Percentiles rank a stretch among this genome's conserved stretches.
Conservation (phyloP, 2,113 vertebrate genomes). For the Channa argus region DNA sequence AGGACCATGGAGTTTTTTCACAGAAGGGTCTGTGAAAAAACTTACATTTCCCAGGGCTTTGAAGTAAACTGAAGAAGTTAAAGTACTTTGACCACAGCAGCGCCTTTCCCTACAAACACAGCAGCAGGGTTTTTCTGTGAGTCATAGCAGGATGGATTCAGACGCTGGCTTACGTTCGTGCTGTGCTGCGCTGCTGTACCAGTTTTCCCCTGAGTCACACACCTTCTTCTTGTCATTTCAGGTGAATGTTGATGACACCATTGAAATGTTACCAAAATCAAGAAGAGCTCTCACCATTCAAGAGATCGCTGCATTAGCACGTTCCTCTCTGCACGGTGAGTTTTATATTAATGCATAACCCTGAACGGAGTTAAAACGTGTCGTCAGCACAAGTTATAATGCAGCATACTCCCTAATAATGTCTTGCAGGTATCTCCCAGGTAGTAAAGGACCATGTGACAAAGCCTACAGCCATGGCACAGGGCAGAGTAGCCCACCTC, state of each 20-base stretch:
- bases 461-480: conserved; percentile 97
- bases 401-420: not conserved
- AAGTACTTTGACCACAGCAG: conserved; percentile 37
- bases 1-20: not conserved
- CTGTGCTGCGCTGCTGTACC: conserved; percentile 8
- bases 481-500: conserved; percentile 96
- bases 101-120: conserved; percentile 27
- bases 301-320: conserved; percentile 96
- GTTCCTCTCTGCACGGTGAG: conserved; percentile 95
- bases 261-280: conserved; percentile 98
- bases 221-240: conserved; percentile 62
- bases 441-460: conserved; percentile 99
- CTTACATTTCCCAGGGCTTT: conserved; percentile 23
- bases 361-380: not conserved
- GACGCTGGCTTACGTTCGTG: conserved; percentile 19
- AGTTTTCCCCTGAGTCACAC: not conserved
- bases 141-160: conserved; percentile 38
- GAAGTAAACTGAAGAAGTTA: conserved; percentile 20
- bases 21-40: conserved; percentile 13
- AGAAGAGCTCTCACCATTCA: conserved; percentile 97
- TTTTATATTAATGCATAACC: not conserved
- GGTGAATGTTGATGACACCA: conserved; percentile 98
- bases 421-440: conserved; percentile 92
- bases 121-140: conserved; percentile 35
- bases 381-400: not conserved